Conservation (phyloP, 2,797 vertebrate genomes). For the Epinephelus awoara region DNA sequence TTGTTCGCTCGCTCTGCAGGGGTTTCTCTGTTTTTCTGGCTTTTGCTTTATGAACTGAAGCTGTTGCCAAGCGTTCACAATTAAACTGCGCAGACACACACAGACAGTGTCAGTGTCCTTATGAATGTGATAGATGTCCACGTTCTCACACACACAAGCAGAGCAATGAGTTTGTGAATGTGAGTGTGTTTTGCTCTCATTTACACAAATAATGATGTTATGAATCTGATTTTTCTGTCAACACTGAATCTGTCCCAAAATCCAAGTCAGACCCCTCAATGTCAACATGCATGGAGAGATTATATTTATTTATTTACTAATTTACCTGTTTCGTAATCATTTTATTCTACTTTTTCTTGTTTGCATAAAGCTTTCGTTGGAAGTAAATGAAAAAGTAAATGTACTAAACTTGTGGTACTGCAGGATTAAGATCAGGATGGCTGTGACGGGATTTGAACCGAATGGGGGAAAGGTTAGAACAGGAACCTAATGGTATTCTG, state of each 20-base stretch:
- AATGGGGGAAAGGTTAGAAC: neutral
- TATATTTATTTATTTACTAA: neutral
- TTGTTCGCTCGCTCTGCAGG: conserved; percentile 59
- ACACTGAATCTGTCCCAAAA: neutral
- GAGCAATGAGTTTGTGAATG: conserved; percentile 41
- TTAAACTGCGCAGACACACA: conserved; percentile 29
- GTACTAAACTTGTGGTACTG: neutral
- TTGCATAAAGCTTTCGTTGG: neutral
- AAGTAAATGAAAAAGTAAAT: neutral
- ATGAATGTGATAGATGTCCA: conserved; percentile 58
- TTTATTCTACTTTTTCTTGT: neutral
- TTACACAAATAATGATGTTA: neutral
- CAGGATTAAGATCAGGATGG: neutral
- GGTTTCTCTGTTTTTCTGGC: conserved; percentile 60
- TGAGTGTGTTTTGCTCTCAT: conserved; percentile 13
- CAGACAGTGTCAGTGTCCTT: conserved; percentile 40
- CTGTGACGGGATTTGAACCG: neutral
- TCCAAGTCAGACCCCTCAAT: neutral
- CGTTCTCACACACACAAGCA: conserved; percentile 29
- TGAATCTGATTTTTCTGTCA: neutral
- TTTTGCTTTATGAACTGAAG: conserved; percentile 49
- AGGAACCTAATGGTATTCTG: neutral
- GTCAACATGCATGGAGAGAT: neutral
- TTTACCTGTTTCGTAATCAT: neutral
- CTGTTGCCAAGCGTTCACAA: conserved; percentile 63